Base-by-base conservation (phyloP, 2,113 vertebrate species). In the Odobenus rosmarus region DNA sequence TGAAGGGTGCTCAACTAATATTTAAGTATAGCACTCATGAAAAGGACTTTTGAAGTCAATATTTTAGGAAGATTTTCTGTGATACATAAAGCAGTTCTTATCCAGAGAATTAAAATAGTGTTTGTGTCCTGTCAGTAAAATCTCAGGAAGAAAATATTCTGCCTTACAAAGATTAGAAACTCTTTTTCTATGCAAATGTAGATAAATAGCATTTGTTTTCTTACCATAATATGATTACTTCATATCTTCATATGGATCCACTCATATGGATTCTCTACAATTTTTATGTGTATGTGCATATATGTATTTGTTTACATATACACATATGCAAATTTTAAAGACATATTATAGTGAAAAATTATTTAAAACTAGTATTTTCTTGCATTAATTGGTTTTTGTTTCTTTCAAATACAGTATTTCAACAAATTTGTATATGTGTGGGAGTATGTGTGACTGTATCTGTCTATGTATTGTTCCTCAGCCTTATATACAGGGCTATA, bases 291-390 rank as follows among this genome's bases (percentile, higher is more conserved):
- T 61, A 21, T 8, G 15, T 53, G 15, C 12, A 24, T 24, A 51
- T 49, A 5, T 57, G 55, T 79, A 42, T 87, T 26, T 36, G 11
- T 64, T 85, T 64, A 87, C 19, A 72, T 14, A n/a, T 1, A 46
- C 23, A 42, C 3, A 59, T 23, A 49, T 53, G 57, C 69, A 71
- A 51, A 26, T 53, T 72, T 86, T 80, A 81, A 80, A 21, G 18
- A 51, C 85, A 21, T 91, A 67, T 36, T n/a, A 36, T 36, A 71
- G n/a, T 71, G 61, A 80, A 53, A 59, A 85, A 46, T 72, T 49
- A 59, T 90, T 95, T 69, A 69, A 86, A 85, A 79, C 61, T 85
- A 69, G 19, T 79, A 86, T 85, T 71, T 86, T 26, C 24, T 91
- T 51, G n/a, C 19, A 57, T 59, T 91, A 86, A 71, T 67, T 64